phyloP scores from a whole-genome alignment of 1,140 invertebrate species.

The Carcinoscorpius rotundicauda region DNA sequence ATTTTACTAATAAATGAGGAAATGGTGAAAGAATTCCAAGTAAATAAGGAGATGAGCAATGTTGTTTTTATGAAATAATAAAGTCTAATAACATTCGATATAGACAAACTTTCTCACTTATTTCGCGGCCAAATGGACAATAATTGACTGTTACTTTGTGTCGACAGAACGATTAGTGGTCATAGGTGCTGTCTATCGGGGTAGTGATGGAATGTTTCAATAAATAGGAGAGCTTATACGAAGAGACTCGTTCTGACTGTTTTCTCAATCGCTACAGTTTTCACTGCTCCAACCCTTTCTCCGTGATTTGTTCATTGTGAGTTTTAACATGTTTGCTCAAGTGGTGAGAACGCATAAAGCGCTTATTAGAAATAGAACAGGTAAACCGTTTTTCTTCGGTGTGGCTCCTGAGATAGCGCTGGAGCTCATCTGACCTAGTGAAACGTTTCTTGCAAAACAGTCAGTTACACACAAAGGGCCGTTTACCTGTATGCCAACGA shows the following conservation, averaged over 20 bases:
- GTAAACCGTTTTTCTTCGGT: conserved; percentile 92
- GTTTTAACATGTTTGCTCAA: conserved; percentile 93
- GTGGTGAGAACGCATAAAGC: conserved; percentile 92
- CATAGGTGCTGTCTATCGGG: too few relatives aligned
- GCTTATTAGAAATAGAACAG: conserved; percentile 87
- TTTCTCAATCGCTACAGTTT: conserved; percentile 64
- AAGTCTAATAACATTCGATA: too few relatives aligned
- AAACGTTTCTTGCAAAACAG: conserved; percentile 59
- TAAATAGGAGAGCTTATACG: too few relatives aligned
- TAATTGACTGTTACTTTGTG: too few relatives aligned
- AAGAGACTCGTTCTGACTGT: conserved; percentile 43
- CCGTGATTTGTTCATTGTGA: conserved; percentile 45
- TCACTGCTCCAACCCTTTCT: conserved; percentile 40
- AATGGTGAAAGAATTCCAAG: too few relatives aligned
- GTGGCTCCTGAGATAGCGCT: conserved; percentile 90
- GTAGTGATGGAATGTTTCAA: too few relatives aligned
- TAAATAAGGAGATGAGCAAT: too few relatives aligned
- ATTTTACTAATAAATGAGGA: too few relatives aligned
- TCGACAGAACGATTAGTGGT: too few relatives aligned
- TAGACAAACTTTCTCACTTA: too few relatives aligned
- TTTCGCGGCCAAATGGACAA: too few relatives aligned
- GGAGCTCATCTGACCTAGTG: conserved; percentile 93
- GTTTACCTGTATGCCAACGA: conserved; percentile 48
- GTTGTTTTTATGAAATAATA: too few relatives aligned
- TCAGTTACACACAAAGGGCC: conserved; percentile 52